Evolutionary conservation across 2,797 vertebrate species (phyloP).

Genomic region (Menidia menidia): DNA sequence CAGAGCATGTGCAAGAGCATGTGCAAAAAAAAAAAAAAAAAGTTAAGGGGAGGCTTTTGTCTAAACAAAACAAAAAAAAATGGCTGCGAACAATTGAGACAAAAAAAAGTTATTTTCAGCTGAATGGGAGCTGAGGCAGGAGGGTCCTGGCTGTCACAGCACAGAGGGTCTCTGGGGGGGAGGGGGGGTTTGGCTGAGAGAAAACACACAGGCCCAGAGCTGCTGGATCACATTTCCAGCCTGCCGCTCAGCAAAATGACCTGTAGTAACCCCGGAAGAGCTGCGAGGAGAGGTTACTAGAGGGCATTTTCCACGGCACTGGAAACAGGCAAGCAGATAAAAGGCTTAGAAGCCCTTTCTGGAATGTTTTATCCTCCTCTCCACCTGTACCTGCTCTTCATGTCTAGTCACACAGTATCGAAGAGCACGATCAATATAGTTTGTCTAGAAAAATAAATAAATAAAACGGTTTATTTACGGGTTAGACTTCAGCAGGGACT

Average conservation of each 20-base stretch:
- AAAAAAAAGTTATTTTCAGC: constrained; percentile 56
- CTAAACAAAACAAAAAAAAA: constrained; percentile 35
- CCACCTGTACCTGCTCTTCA: not conserved
- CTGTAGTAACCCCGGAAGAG: constrained; percentile 88
- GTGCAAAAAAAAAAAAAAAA: constrained; percentile 34
- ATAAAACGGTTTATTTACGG: not conserved
- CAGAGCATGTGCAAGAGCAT: constrained; percentile 17
- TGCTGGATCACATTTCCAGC: constrained; percentile 79
- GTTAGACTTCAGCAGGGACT: not conserved
- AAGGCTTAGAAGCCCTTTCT: not conserved
- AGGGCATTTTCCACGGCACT: constrained; percentile 77
- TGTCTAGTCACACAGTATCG: not conserved
- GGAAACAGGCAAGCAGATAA: constrained; percentile 44
- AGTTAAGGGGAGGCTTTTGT: constrained; percentile 42
- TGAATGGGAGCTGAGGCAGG: constrained; percentile 66
- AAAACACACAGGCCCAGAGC: constrained; percentile 37
- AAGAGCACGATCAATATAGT: not conserved
- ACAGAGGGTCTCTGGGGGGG: constrained; percentile 56
- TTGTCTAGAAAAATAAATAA: not conserved
- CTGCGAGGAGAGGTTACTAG: constrained; percentile 87
- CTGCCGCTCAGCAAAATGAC: constrained; percentile 76
- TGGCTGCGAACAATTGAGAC: constrained; percentile 48
- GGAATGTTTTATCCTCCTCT: constrained; percentile 9
- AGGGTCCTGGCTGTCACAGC: constrained; percentile 53
- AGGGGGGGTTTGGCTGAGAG: constrained; percentile 25